Evolutionary conservation across 92 coral and sea anemone genomes (phyloP), one percentile per base, ranked within the genome.

Genomic region (Siderastrea siderea): DNA sequence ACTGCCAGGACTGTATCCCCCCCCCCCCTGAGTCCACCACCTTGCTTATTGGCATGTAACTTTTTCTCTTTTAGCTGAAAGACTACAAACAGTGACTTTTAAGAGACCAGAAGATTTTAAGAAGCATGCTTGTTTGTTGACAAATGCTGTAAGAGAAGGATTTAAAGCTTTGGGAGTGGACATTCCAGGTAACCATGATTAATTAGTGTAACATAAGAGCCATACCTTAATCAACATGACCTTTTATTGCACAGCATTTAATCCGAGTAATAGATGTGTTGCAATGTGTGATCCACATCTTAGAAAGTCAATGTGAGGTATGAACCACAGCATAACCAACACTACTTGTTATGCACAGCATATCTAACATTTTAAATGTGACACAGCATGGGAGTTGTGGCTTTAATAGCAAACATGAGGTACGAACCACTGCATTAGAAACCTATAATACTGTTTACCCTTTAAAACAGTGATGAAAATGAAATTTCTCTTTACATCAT

Each of bases 151-250:
- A 15, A 95, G 95, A 74, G 96, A 95, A 77, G 98, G 89, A 15
- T 88, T 95, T 43, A 88, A 83, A 69, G 80, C 95, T 14, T 79
- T 95, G 79, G 96, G 98, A n/a, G 38, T 19, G 44, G 95, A 95
- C 60, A 71, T 95, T 3, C 55, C 74, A 68, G 96, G 98, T 95
- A 74, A 82, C 51, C 46, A 19, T 72, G 10, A 72, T 76, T 43
- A 6, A 45, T 10, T 7, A 12, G 57, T 10, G 57, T 53, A 53
- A 53, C 10, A 10, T 10, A 53, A 5, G 7, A 6, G 10, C 57
- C 57, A 53, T 10, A 53, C 7, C 57, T 6, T 53, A 53, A 53
- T 10, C 57, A 53, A 53, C 57, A 53, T 26, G 38, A 26, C 38
- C 38, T 26, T 26, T 26, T 26, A 26, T 0, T 26, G 38, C 38